phyloP scores from a whole-genome alignment of 2,797 vertebrate genomes.

The Anguilla marmorata region DNA sequence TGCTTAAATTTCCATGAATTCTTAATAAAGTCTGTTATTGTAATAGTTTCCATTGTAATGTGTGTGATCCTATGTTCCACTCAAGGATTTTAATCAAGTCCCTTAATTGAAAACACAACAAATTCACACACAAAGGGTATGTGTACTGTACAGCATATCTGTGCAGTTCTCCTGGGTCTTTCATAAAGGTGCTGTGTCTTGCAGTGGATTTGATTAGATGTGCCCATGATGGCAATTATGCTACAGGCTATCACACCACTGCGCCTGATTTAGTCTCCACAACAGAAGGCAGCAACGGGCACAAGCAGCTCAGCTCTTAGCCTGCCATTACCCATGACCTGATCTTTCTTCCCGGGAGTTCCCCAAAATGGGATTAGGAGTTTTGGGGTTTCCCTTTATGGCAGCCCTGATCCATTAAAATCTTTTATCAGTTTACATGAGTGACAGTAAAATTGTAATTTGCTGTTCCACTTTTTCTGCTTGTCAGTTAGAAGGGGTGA shows the following conservation, averaged over 20 bases:
- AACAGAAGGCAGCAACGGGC: constrained; percentile 27
- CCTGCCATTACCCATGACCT: background rate
- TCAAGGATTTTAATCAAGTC: background rate
- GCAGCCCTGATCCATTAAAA: background rate
- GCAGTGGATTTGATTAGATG: constrained; percentile 40
- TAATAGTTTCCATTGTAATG: background rate
- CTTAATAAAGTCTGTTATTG: background rate
- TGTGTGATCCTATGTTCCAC: background rate
- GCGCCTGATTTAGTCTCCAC: background rate
- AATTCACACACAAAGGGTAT: background rate
- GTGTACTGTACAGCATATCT: background rate
- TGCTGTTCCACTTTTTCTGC: background rate
- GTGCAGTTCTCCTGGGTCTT: constrained; percentile 20
- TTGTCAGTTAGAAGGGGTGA: background rate
- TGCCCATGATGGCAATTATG: constrained; percentile 12
- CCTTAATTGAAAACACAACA: background rate
- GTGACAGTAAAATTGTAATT: background rate
- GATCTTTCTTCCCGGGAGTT: background rate
- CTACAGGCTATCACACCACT: constrained; percentile 6
- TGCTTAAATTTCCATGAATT: background rate
- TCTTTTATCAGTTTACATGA: background rate
- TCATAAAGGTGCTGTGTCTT: constrained; percentile 23
- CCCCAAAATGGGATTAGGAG: background rate
- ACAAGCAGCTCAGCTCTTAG: constrained; percentile 15
- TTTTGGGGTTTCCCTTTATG: background rate